These are phyloP conservation scores for Epinotia bilunana DNA, from an alignment of 2,888 invertebrate genomes.

Conservation along the genomic window DNA sequence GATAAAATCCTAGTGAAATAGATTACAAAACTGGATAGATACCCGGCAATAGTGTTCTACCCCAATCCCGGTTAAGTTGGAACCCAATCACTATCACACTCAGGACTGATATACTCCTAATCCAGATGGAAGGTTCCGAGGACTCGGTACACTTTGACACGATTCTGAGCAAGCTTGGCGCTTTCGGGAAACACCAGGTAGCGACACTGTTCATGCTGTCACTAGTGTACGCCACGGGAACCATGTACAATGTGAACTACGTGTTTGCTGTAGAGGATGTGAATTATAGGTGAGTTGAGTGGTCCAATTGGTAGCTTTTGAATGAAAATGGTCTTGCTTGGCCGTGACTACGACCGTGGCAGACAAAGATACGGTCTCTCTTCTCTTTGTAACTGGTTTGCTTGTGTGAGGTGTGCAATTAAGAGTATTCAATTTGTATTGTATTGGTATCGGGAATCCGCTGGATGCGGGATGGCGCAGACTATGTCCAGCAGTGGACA, in stretches of 20 bases:
- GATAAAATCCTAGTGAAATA: background rate
- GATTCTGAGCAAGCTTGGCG: slow-evolving; percentile 73
- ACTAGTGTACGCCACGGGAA: slow-evolving; percentile 77
- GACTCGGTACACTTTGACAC: slow-evolving; percentile 70
- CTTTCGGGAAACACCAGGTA: slow-evolving; percentile 79
- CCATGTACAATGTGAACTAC: slow-evolving; percentile 79
- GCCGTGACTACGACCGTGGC: background rate
- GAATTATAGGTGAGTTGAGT: slow-evolving; percentile 65
- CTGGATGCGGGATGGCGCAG: too few species aligned
- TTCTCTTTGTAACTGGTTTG: too few species aligned
- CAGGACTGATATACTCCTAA: background rate
- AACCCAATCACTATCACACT: background rate
- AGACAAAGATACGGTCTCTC: too few species aligned
- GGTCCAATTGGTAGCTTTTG: background rate
- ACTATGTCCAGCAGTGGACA: too few species aligned
- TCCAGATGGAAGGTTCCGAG: slow-evolving; percentile 42
- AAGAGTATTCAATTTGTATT: too few species aligned
- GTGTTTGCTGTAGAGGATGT: slow-evolving; percentile 78
- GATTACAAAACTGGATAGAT: slow-evolving; percentile 17
- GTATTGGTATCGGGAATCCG: too few species aligned
- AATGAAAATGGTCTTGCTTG: background rate
- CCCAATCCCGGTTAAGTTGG: slow-evolving; percentile 25
- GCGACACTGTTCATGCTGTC: slow-evolving; percentile 72
- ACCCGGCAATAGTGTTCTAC: background rate
- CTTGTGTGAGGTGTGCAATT: too few species aligned